Evolutionary conservation across 1,140 invertebrate species (phyloP).

Genomic region (Mercenaria mercenaria): DNA sequence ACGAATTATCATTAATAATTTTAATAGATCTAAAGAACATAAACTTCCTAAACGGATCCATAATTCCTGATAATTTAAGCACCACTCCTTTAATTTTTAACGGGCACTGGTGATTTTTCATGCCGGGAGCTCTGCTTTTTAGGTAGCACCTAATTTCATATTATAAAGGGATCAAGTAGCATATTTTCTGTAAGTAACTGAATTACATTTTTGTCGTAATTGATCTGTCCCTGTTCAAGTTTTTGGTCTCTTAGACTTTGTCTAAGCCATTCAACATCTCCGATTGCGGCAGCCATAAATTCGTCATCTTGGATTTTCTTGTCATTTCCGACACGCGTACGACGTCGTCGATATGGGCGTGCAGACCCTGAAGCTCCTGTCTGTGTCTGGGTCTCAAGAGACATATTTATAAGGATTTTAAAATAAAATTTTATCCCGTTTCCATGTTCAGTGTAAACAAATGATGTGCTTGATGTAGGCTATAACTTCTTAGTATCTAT

Average conservation of each 20-base stretch:
- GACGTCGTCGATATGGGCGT: constrained; percentile 61
- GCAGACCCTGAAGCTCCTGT: constrained; percentile 43
- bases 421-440: neutral
- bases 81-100: too few species aligned
- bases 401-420: constrained; percentile 27
- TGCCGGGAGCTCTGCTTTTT: too few species aligned
- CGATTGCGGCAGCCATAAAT: constrained; percentile 86
- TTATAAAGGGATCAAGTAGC: too few species aligned
- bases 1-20: too few species aligned
- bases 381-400: constrained; percentile 29
- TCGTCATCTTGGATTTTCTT: constrained; percentile 85
- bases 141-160: too few species aligned
- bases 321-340: constrained; percentile 75
- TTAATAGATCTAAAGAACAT: too few species aligned
- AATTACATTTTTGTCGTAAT: constrained; percentile 86
- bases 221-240: constrained; percentile 75
- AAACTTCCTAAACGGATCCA: too few species aligned
- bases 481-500: too few species aligned
- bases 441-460: constrained; percentile 41
- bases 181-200: too few species aligned
- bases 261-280: constrained; percentile 85
- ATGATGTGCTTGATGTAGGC: neutral
- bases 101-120: too few species aligned
- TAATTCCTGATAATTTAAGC: too few species aligned
- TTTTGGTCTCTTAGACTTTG: constrained; percentile 82